Conservation (phyloP, 1,140 invertebrate genomes). For the Penaeus indicus region DNA sequence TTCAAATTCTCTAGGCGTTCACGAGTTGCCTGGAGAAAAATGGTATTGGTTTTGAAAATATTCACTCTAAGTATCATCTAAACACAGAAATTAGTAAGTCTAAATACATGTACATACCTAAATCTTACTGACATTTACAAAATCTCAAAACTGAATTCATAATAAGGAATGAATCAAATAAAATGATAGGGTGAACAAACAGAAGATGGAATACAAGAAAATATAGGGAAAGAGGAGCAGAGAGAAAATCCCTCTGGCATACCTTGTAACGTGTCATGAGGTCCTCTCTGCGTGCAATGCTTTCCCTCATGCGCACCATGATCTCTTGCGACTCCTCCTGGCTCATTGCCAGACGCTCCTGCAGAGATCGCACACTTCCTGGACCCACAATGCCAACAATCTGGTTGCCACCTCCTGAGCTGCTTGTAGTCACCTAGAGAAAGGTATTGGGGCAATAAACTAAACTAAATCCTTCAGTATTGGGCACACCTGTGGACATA, state of each 20-base stretch:
- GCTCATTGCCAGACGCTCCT: slow-evolving; percentile 45
- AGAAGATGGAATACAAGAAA: background rate
- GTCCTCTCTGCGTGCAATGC: slow-evolving; percentile 60
- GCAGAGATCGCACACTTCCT: slow-evolving; percentile 31
- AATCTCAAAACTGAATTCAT: too few species aligned
- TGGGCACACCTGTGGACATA: too few species aligned
- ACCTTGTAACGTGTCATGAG: slow-evolving; percentile 64
- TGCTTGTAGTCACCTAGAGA: slow-evolving; percentile 3
- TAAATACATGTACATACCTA: too few species aligned
- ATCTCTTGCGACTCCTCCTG: slow-evolving; percentile 42
- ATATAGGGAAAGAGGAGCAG: background rate
- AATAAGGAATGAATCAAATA: too few species aligned
- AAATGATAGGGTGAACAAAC: background rate
- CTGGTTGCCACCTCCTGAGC: background rate
- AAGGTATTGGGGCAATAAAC: background rate
- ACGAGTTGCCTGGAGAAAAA: slow-evolving; percentile 38
- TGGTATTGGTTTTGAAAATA: too few species aligned
- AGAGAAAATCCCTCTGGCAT: background rate
- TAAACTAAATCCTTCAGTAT: too few species aligned
- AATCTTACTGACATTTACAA: too few species aligned
- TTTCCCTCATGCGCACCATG: slow-evolving; percentile 56
- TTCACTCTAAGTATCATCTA: too few species aligned
- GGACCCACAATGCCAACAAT: slow-evolving; percentile 39
- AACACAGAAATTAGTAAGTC: too few species aligned
- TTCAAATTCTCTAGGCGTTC: slow-evolving; percentile 63